Conservation (phyloP, 2,888 invertebrate genomes). For the Lobophora halterata region DNA sequence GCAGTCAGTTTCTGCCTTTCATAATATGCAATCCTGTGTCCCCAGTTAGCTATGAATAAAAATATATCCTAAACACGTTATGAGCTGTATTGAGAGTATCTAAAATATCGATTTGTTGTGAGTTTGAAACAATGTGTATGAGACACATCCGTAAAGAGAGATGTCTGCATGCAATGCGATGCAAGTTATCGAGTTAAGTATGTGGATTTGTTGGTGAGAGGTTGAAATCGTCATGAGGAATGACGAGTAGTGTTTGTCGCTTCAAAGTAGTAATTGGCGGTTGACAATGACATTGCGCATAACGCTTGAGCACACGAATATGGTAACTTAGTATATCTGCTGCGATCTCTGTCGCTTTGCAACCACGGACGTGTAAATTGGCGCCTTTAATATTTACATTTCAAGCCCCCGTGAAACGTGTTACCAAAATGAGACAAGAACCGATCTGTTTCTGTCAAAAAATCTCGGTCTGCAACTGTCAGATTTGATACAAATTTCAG, state of each 20-base stretch:
- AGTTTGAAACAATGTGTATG: conserved; percentile 38
- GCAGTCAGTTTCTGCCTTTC: no score
- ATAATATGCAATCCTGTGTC: conserved; percentile 14
- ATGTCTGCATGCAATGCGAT: conserved; percentile 64
- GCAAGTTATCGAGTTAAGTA: conserved; percentile 50
- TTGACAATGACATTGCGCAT: conserved; percentile 50
- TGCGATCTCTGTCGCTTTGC: conserved; percentile 60
- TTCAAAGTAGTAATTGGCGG: conserved; percentile 69
- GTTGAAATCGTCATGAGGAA: conserved; percentile 44
- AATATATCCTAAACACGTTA: conserved; percentile 5
- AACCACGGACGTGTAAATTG: conserved; percentile 26
- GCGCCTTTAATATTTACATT: not conserved
- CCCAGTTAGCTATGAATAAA: not conserved
- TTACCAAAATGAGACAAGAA: no score
- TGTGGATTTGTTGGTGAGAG: conserved; percentile 48
- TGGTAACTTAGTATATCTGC: conserved; percentile 46
- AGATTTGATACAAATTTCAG: no score
- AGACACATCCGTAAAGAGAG: conserved; percentile 45
- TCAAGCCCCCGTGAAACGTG: no score
- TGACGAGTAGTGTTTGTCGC: conserved; percentile 57
- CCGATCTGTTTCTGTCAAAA: no score
- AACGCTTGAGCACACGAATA: conserved; percentile 60
- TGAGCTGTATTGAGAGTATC: conserved; percentile 19
- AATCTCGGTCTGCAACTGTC: no score
- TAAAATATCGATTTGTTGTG: conserved; percentile 32